Base-by-base conservation (phyloP, 2,113 vertebrate species). In the Scomber japonicus region DNA sequence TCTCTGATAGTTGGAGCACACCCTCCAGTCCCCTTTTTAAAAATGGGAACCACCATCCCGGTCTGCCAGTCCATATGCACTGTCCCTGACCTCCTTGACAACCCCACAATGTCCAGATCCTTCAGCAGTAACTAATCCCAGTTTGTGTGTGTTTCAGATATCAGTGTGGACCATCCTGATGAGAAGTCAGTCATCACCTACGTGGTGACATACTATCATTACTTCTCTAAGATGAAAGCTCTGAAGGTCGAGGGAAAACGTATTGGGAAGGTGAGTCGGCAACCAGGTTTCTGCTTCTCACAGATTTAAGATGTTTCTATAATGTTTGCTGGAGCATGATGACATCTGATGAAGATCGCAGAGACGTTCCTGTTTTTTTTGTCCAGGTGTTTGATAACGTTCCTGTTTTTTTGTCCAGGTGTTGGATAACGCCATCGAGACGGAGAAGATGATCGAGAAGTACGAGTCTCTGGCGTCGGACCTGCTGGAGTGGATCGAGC, bases 221-320 rank as follows among this genome's bases (percentile, higher is more conserved):
- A 99, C 93, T 99, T 99, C 94, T 98, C 97, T 75, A 99, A 99
- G 95, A 99, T 99, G 98, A 99, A 99, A 87, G 98, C 98, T 27
- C 93, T 99, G 90, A 98, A 98, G 78, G 98, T 99, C 13, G 97
- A 99, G 92, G 98, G 98, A 83, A 99, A 99, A 75, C 96, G 98
- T 4, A 98, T 99, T 0, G 98, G 98, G 79, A 99, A 99, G 96
- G 98, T 99, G 9, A 11, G 80, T 35, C 24, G 3, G 3, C 24
- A 27, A 27, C 24, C 24, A 27, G 24, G 24, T 27, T 27, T 27
- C 24, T 27, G 24, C 24, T 27, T 27, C 24, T 27, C 24, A 27
- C 24, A 27, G 24, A 27, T 27, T 27, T 2, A 27, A 27, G 24
- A 27, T 27, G 24, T 27, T 27, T 27, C 24, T 27, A 2, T 27